These are phyloP conservation scores for Pristionchus pacificus DNA, from an alignment of 1,140 invertebrate species.

Conservation along the genomic window DNA sequence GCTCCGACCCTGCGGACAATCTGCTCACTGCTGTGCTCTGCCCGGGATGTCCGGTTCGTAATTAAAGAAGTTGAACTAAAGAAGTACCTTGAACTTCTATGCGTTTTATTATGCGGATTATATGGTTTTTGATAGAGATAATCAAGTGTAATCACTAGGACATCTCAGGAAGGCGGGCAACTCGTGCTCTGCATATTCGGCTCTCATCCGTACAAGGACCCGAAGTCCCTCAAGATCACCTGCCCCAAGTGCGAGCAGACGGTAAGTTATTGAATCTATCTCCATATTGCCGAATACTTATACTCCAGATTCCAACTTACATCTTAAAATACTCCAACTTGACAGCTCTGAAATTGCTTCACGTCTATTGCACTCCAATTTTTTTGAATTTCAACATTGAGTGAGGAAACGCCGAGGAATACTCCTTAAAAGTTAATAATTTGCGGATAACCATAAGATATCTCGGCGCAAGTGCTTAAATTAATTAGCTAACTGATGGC, in stretches of 20 bases:
- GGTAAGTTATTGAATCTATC: not conserved
- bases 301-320: conserved; percentile 10
- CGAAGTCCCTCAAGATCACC: not conserved
- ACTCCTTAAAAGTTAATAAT: not conserved
- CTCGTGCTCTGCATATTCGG: conserved; percentile 15
- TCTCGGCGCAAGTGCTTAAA: too few relatives aligned
- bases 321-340: conserved; percentile 7
- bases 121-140: conserved; percentile 3
- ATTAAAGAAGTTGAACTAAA: not conserved
- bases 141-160: too few relatives aligned
- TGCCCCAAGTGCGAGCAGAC: conserved; percentile 13
- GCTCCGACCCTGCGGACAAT: conserved; percentile 44
- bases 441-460: too few relatives aligned
- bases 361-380: not conserved
- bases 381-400: not conserved
- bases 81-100: conserved; percentile 6
- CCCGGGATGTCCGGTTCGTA: conserved; percentile 2
- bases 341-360: not conserved
- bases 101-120: conserved; percentile 1
- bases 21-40: conserved; percentile 50
- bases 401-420: conserved; percentile 1
- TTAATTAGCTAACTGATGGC: not conserved
- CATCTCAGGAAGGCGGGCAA: not conserved
- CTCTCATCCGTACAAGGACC: conserved; percentile 10
- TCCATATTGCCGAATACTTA: not conserved